These are phyloP conservation scores for Turnix velox DNA, from an alignment of 2,113 vertebrate species.

Conservation along the genomic window DNA sequence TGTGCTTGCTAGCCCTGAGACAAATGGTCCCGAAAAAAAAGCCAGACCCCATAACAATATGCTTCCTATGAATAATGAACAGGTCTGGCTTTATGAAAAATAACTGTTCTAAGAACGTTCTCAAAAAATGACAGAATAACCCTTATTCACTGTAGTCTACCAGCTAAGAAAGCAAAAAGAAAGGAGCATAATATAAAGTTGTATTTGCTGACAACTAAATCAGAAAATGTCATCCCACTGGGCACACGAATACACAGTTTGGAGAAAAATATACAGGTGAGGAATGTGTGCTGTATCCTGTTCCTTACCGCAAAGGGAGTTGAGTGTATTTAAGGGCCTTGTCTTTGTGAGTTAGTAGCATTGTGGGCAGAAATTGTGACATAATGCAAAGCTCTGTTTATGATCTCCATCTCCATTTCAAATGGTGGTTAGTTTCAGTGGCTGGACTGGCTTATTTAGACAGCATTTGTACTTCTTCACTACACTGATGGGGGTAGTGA, in stretches of 20 bases:
- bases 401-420: not conserved
- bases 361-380: constrained; percentile 16
- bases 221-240: constrained; percentile 3
- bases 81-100: constrained; percentile 21
- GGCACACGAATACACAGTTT: not conserved
- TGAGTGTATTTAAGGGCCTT: not conserved
- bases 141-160: not conserved
- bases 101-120: not conserved
- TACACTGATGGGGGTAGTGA: not conserved
- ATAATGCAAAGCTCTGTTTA: constrained; percentile 3
- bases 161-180: not conserved
- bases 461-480: not conserved
- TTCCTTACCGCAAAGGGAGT: not conserved
- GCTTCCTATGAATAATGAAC: not conserved
- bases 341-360: not conserved
- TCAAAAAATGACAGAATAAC: not conserved
- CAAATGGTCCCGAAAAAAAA: not conserved
- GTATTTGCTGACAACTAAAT: constrained; percentile 15
- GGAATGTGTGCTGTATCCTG: not conserved
- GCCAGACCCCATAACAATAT: not conserved
- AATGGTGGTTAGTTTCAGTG: constrained; percentile 13
- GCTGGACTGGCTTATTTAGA: not conserved
- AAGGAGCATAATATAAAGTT: not conserved
- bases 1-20: not conserved
- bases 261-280: not conserved